Percentiles rank a stretch among this genome's conserved stretches.
phyloP scores from a whole-genome alignment of 2,888 invertebrate species.

The Stenichneumon culpator region DNA sequence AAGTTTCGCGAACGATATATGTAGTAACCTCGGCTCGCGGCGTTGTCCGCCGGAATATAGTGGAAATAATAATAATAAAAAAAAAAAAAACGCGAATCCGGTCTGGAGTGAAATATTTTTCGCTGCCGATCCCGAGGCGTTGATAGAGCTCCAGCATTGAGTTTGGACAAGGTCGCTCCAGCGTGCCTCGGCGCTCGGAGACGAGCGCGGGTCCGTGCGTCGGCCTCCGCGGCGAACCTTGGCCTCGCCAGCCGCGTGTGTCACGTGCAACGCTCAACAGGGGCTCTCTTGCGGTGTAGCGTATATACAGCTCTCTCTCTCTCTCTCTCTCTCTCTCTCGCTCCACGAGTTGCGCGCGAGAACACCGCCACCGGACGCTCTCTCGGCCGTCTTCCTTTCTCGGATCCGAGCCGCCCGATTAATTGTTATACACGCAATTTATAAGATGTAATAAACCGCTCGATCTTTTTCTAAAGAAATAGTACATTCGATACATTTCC shows the following conservation, averaged over 20 bases:
- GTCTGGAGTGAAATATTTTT: not conserved
- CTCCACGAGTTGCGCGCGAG: constrained; percentile 15
- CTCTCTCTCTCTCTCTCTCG: not conserved
- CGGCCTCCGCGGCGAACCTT: constrained; percentile 67
- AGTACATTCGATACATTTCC: not conserved
- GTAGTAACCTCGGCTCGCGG: too few species aligned
- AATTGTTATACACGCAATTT: not conserved
- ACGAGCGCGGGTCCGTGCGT: constrained; percentile 45
- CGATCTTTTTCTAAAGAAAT: not conserved
- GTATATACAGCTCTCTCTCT: constrained; percentile 10
- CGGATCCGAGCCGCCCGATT: constrained; percentile 11
- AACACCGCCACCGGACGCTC: constrained; percentile 21
- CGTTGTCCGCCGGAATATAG: not conserved
- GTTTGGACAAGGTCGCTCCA: constrained; percentile 45
- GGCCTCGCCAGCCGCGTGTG: constrained; percentile 68
- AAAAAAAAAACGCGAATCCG: not conserved
- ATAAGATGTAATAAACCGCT: not conserved
- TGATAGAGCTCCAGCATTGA: constrained; percentile 13
- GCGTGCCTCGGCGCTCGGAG: constrained; percentile 10
- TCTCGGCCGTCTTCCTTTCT: not conserved
- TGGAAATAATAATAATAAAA: not conserved
- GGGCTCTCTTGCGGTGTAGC: constrained; percentile 24
- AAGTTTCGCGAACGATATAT: not conserved
- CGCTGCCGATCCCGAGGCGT: not conserved
- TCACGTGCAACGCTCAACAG: constrained; percentile 66